A percentile compares a stretch with the other conserved stretches of the same genome.
phyloP scores from a whole-genome alignment of 2,113 vertebrate species.

The Eulacestoma nigropectus region DNA sequence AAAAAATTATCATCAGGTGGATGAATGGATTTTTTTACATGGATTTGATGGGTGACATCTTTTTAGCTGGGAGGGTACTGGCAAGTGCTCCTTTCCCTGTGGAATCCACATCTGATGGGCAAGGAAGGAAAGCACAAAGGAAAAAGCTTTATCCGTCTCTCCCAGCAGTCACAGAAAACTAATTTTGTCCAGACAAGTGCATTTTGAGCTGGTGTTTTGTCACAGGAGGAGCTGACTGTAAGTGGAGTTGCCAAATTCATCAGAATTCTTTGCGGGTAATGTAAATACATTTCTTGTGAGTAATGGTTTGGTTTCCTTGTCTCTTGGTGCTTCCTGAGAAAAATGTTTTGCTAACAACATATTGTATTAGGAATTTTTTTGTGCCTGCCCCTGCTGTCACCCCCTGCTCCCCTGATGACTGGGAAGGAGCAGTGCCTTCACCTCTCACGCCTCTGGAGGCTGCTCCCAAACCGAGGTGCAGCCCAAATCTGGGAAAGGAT shows the following conservation, averaged over 20 bases:
- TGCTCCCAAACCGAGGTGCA: neutral
- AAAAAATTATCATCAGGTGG: too few relatives aligned
- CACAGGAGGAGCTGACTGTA: neutral
- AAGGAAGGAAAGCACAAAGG: neutral
- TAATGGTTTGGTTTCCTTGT: neutral
- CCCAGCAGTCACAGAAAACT: neutral
- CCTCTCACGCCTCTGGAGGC: neutral
- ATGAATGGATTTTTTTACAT: neutral
- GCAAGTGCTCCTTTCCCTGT: neutral
- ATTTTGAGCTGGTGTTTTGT: neutral
- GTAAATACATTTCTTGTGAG: neutral
- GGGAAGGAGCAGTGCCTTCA: neutral
- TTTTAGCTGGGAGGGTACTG: neutral
- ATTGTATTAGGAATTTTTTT: neutral
- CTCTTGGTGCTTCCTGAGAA: conserved; percentile 19
- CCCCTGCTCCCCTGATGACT: neutral
- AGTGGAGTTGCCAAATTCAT: neutral
- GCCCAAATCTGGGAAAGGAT: neutral
- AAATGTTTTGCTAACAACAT: neutral
- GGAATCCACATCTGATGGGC: neutral
- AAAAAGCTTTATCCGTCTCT: neutral
- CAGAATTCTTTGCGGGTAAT: neutral
- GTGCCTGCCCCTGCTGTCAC: neutral
- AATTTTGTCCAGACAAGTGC: neutral
- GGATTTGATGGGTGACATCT: neutral